A percentile compares a stretch with the other conserved stretches of the same genome.
Evolutionary conservation across 2,888 invertebrate genomes (phyloP).

Genomic region (Micoletzkya japonica): DNA sequence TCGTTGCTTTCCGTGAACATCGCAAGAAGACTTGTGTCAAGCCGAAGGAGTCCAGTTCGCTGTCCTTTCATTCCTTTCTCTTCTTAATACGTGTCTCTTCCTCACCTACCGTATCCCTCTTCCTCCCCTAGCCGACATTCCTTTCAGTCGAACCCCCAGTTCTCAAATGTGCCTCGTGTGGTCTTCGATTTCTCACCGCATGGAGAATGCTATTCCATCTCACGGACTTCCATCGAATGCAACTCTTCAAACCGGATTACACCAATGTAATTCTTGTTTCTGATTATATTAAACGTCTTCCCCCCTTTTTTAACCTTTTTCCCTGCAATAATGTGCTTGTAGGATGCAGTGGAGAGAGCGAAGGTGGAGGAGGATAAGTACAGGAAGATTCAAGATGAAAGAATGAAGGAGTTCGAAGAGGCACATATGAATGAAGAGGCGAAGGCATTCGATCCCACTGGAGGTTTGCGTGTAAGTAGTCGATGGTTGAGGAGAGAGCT

Average conservation of each 20-base stretch:
- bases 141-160: constrained; percentile 46
- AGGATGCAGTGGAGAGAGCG: constrained; percentile 14
- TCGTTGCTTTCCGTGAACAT: constrained; percentile 76
- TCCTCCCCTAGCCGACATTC: too few species aligned
- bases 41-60: constrained; percentile 37
- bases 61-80: too few species aligned
- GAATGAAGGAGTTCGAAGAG: neutral
- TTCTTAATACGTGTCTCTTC: too few species aligned
- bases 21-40: constrained; percentile 65
- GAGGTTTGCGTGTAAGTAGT: too few species aligned
- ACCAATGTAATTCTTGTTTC: neutral
- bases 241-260: constrained; percentile 34
- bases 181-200: constrained; percentile 41
- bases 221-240: constrained; percentile 55
- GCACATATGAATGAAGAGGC: neutral
- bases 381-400: neutral
- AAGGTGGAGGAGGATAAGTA: constrained; percentile 14
- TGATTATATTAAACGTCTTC: neutral
- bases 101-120: too few species aligned
- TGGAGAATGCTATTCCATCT: constrained; percentile 56
- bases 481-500: too few species aligned
- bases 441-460: neutral
- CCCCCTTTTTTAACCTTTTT: neutral
- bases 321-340: neutral
- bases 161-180: constrained; percentile 53